Percentiles rank a stretch among this genome's conserved stretches.
These are phyloP conservation scores for Drosophila kanapiae DNA, from an alignment of 1,140 invertebrate species.

Conservation along the genomic window DNA sequence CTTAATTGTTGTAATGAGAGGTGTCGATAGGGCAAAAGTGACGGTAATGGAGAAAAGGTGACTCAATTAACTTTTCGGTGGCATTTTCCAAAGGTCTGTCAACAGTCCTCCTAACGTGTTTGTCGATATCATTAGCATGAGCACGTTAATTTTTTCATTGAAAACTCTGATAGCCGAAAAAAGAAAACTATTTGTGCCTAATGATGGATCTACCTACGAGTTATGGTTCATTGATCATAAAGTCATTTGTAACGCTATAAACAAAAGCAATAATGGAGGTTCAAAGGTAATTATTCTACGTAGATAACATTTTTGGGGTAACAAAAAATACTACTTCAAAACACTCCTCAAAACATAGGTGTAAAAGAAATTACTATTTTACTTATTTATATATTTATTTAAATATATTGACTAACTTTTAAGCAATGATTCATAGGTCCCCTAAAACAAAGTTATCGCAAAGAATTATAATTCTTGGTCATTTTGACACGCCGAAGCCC, in stretches of 20 bases:
- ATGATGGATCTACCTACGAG: background rate
- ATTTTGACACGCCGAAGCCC: background rate
- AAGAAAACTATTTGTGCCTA: background rate
- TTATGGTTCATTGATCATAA: conserved; percentile 28
- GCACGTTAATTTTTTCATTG: conserved; percentile 38
- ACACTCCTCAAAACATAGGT: background rate
- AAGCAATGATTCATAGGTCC: background rate
- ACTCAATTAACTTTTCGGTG: conserved; percentile 17
- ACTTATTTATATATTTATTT: too few species aligned
- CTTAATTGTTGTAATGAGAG: conserved; percentile 49
- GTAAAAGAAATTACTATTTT: background rate
- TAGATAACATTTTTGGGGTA: conserved; percentile 6
- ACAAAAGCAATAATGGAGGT: conserved; percentile 1
- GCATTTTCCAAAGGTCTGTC: conserved; percentile 12
- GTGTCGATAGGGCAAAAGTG: conserved; percentile 11
- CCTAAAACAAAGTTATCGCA: background rate
- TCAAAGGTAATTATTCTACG: conserved; percentile 5
- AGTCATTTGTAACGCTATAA: conserved; percentile 13
- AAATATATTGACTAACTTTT: background rate
- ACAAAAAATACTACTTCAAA: background rate
- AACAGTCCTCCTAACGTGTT: conserved; percentile 1
- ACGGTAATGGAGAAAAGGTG: conserved; percentile 4
- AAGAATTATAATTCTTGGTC: background rate
- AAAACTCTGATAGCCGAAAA: background rate
- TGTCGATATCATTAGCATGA: conserved; percentile 34